Evolutionary conservation across 37 sponge, comb jelly and placozoan species (phyloP).

Genomic region (Ianthella basta): DNA sequence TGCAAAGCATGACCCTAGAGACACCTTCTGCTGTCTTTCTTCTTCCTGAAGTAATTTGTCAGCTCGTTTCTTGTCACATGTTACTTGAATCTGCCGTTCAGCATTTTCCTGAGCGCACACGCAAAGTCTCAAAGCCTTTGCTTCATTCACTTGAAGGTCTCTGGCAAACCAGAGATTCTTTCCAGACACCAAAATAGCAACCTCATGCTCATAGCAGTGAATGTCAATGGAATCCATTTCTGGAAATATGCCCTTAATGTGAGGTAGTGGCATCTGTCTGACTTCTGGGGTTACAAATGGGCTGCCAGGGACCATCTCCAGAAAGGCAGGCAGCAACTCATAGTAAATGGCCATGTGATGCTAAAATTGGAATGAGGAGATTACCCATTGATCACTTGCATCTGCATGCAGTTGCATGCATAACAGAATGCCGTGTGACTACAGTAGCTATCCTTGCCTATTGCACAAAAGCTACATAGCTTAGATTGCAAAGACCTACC

Average conservation of each 20-base stretch:
- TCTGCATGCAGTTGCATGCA: no score
- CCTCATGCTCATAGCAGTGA: constrained; percentile 25
- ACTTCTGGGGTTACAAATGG: neutral
- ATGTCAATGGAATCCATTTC: neutral
- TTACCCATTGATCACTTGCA: no score
- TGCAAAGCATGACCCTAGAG: neutral
- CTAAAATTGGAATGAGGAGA: neutral
- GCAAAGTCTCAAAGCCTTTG: neutral
- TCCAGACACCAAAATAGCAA: constrained; percentile 11
- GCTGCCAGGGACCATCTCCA: neutral
- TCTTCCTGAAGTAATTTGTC: neutral
- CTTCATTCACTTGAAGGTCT: neutral
- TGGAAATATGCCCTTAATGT: neutral
- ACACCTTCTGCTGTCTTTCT: neutral
- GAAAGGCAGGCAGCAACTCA: neutral
- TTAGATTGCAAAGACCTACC: no score
- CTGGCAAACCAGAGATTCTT: constrained; percentile 19
- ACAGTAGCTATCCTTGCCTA: no score
- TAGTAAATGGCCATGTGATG: neutral
- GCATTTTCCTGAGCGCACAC: constrained; percentile 1
- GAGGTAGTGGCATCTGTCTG: neutral
- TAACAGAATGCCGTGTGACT: no score
- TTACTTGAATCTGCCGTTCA: neutral
- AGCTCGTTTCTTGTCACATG: neutral
- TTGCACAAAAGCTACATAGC: no score